Percentiles rank a stretch among this genome's conserved stretches.
phyloP scores from a whole-genome alignment of 2,888 invertebrate species.

The Pristionchus maxplancki region DNA sequence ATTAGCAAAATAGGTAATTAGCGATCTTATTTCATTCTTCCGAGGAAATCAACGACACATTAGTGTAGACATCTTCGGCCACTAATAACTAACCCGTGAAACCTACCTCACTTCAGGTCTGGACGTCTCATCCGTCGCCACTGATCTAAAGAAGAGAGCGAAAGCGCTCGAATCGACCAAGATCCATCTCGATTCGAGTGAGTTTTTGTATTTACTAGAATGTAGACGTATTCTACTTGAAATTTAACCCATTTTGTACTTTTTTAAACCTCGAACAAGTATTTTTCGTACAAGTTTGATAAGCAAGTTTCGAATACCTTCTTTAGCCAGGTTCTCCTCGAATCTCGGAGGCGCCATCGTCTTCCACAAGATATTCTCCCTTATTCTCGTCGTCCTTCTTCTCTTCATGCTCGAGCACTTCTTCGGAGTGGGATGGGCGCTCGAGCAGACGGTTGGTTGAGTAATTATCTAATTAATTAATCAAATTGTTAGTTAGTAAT shows the following conservation, averaged over 20 bases:
- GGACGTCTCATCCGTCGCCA: constrained; percentile 59
- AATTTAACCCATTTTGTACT: too few relatives aligned
- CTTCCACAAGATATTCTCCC: constrained; percentile 47
- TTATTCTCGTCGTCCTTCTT: constrained; percentile 23
- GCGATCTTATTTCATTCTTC: not conserved
- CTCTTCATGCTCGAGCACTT: constrained; percentile 52
- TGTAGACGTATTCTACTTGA: too few relatives aligned
- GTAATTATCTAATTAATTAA: not conserved
- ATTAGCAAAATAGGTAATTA: too few relatives aligned
- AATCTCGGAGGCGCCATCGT: constrained; percentile 19
- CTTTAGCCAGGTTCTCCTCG: constrained; percentile 28
- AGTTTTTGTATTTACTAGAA: not conserved
- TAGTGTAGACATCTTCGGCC: not conserved
- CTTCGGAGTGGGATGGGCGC: constrained; percentile 69
- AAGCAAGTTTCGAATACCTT: too few relatives aligned
- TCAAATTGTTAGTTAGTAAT: constrained; percentile 52
- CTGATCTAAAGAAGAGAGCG: constrained; percentile 57
- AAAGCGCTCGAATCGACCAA: not conserved
- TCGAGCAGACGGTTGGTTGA: constrained; percentile 48
- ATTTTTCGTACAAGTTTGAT: too few relatives aligned
- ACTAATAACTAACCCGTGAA: not conserved
- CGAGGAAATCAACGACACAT: not conserved
- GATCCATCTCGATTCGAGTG: constrained; percentile 27
- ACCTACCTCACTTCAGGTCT: constrained; percentile 50
- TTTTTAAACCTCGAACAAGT: too few relatives aligned